These are phyloP conservation scores for Halisarca cf. caerulea DNA, from an alignment of 37 sponge, comb jelly and placozoan species.

Conservation along the genomic window DNA sequence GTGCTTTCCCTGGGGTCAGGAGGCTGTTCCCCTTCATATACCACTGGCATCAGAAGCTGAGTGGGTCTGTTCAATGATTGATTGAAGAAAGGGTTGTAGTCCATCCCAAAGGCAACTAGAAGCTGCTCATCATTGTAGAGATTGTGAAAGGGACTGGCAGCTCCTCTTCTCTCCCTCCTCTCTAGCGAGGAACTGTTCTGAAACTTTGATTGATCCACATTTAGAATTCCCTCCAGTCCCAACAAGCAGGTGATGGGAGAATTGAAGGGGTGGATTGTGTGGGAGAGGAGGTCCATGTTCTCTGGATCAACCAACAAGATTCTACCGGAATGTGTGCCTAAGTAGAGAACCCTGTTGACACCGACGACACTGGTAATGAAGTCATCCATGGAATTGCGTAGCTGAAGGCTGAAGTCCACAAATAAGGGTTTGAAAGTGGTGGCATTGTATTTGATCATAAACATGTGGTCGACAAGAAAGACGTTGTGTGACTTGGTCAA, in stretches of 20 bases:
- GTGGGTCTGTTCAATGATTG: not conserved
- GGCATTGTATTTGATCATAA: too few relatives aligned
- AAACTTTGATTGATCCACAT: not conserved
- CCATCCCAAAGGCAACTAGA: constrained; percentile 8
- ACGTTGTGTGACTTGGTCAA: too few relatives aligned
- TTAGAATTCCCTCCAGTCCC: not conserved
- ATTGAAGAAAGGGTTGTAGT: not conserved
- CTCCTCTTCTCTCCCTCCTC: not conserved
- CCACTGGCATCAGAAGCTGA: not conserved
- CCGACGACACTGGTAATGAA: not conserved
- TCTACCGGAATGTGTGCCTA: not conserved
- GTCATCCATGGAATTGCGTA: not conserved
- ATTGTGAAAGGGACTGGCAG: not conserved
- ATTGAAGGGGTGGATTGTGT: not conserved
- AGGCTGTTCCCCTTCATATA: constrained; percentile 3
- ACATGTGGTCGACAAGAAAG: too few relatives aligned
- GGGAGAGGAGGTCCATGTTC: not conserved
- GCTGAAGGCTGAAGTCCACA: not conserved
- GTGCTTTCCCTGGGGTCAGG: not conserved
- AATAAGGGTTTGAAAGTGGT: not conserved
- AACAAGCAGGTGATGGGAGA: not conserved
- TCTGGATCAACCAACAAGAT: not conserved
- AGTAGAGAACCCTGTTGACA: not conserved
- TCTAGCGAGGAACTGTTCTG: not conserved
- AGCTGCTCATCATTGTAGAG: not conserved